Evolutionary conservation across 2,888 invertebrate genomes (phyloP).

Genomic region (Crematogaster levior): DNA sequence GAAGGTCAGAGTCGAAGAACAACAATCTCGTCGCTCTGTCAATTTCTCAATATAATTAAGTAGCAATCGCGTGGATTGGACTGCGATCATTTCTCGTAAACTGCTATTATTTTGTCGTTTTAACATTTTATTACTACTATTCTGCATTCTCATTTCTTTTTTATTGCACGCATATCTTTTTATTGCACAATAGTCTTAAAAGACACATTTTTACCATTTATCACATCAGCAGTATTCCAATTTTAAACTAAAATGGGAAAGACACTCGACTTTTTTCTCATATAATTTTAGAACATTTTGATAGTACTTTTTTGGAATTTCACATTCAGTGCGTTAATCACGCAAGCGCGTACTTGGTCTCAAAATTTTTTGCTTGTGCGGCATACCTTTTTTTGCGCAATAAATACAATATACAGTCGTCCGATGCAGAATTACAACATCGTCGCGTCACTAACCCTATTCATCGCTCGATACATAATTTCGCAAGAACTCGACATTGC

Average conservation of each 20-base stretch:
- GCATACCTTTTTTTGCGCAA: slow-evolving; percentile 46
- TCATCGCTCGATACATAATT: slow-evolving; percentile 33
- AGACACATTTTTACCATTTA: no score
- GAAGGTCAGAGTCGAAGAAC: background rate
- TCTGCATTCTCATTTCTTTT: background rate
- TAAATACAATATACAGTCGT: slow-evolving; percentile 21
- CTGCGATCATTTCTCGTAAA: background rate
- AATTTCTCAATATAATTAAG: background rate
- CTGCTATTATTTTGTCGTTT: background rate
- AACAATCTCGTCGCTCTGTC: background rate
- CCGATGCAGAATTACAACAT: slow-evolving; percentile 29
- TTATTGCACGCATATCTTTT: no score
- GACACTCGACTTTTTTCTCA: background rate
- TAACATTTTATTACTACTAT: background rate
- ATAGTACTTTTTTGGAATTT: slow-evolving; percentile 25
- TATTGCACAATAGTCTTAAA: background rate
- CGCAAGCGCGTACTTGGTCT: slow-evolving; percentile 34
- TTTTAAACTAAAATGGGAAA: slow-evolving; percentile 21
- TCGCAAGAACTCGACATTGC: slow-evolving; percentile 22
- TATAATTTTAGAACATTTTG: slow-evolving; percentile 1
- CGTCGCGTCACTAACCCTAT: slow-evolving; percentile 33
- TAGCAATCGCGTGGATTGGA: background rate
- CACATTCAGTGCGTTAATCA: slow-evolving; percentile 43
- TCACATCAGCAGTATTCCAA: background rate
- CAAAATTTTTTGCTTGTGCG: slow-evolving; percentile 40